phyloP scores from a whole-genome alignment of 2,113 vertebrate genomes.

The Antechinus flavipes region DNA sequence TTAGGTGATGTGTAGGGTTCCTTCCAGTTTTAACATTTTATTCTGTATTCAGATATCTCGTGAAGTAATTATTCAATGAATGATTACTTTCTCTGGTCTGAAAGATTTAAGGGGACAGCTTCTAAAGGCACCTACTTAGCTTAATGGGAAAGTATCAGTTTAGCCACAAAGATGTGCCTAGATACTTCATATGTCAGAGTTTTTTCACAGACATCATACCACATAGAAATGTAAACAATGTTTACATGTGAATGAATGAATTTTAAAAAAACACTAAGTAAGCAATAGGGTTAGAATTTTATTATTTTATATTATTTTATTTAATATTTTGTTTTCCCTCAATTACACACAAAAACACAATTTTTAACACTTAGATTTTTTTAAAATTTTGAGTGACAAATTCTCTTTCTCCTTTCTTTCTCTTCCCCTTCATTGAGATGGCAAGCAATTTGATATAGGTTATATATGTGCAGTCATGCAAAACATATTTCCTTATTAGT shows the following conservation, averaged over 20 bases:
- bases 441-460: too few species aligned
- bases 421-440: too few species aligned
- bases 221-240: not conserved
- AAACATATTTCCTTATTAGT: too few species aligned
- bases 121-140: not conserved
- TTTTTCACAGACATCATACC: not conserved
- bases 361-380: too few species aligned
- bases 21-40: not conserved
- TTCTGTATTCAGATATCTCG: not conserved
- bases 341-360: too few species aligned
- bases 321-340: too few species aligned
- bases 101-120: not conserved
- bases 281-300: not conserved
- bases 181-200: not conserved
- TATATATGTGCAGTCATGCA: too few species aligned
- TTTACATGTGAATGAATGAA: not conserved
- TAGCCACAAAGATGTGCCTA: not conserved
- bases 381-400: too few species aligned
- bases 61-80: not conserved
- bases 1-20: not conserved
- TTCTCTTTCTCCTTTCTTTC: too few species aligned
- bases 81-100: not conserved
- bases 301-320: not conserved
- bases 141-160: not conserved
- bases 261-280: not conserved